Conservation (phyloP, 2,888 invertebrate genomes). For the Polia nebulosa region DNA sequence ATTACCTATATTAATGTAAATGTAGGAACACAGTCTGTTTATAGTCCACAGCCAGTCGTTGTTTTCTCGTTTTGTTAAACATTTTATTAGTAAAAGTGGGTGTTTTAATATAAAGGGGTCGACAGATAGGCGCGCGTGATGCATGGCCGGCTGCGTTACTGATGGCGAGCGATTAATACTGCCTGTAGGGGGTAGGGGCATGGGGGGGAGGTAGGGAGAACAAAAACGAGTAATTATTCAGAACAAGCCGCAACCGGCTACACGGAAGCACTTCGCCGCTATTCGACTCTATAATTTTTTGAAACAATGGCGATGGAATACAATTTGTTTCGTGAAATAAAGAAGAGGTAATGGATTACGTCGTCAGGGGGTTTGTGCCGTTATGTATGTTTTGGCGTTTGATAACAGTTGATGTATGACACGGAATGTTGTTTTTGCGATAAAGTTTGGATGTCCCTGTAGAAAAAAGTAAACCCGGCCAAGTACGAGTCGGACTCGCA, state of each 20-base stretch:
- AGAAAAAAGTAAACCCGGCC: no score
- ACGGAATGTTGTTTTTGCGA: no score
- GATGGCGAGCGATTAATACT: slow-evolving; percentile 60
- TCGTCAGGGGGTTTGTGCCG: background rate
- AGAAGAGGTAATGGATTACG: slow-evolving; percentile 10
- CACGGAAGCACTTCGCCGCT: slow-evolving; percentile 8
- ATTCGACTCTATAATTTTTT: slow-evolving; percentile 40
- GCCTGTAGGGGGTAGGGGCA: background rate
- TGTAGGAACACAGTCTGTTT: no score
- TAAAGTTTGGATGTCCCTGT: background rate
- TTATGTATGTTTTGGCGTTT: no score
- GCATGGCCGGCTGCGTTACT: slow-evolving; percentile 51
- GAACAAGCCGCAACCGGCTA: slow-evolving; percentile 51
- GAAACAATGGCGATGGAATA: slow-evolving; percentile 11
- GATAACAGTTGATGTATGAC: slow-evolving; percentile 7
- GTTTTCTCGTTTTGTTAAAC: slow-evolving; percentile 27
- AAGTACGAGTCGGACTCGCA: no score
- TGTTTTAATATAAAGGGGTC: slow-evolving; percentile 58
- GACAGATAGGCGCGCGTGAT: slow-evolving; percentile 58
- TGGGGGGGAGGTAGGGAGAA: background rate
- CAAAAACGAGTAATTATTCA: slow-evolving; percentile 60
- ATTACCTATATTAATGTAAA: background rate
- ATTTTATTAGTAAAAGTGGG: slow-evolving; percentile 48
- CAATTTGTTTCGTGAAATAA: slow-evolving; percentile 23
- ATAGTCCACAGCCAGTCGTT: background rate